Conservation (phyloP, 2,888 invertebrate species). For the Drosophila glabriapex region DNA sequence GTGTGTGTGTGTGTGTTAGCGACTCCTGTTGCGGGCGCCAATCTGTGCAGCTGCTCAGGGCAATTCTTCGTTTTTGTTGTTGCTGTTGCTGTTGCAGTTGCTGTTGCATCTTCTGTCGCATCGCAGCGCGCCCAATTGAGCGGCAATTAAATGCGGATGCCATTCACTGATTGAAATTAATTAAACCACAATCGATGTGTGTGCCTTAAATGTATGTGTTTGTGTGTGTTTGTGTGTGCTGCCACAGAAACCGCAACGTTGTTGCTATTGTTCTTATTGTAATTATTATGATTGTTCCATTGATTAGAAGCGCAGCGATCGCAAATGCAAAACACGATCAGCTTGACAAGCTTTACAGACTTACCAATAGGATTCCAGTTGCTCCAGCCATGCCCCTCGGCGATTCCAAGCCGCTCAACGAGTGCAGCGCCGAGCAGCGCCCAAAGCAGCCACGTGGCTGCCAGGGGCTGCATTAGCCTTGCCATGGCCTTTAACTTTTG, state of each 20-base stretch:
- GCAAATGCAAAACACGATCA: conserved; percentile 2
- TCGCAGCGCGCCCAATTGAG: conserved; percentile 57
- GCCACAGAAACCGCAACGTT: background rate
- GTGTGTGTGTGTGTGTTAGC: background rate
- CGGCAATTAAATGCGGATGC: conserved; percentile 71
- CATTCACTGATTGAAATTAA: conserved; percentile 74
- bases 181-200: conserved; percentile 46
- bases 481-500: conserved; percentile 43
- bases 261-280: background rate
- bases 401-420: conserved; percentile 18
- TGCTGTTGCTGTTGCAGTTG: conserved; percentile 3
- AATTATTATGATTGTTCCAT: background rate
- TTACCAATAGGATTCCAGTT: conserved; percentile 50
- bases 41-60: conserved; percentile 33
- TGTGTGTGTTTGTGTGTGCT: background rate
- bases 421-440: conserved; percentile 49
- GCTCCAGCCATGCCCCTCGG: conserved; percentile 45
- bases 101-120: conserved; percentile 37
- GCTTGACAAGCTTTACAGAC: conserved; percentile 18
- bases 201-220: background rate
- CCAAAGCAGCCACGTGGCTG: conserved; percentile 69
- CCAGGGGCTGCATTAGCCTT: conserved; percentile 61
- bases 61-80: conserved; percentile 48
- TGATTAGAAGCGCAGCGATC: conserved; percentile 8
- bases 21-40: conserved; percentile 20